Evolutionary conservation across 1,140 invertebrate genomes (phyloP).

Genomic region (Penaeus vannamei): DNA sequence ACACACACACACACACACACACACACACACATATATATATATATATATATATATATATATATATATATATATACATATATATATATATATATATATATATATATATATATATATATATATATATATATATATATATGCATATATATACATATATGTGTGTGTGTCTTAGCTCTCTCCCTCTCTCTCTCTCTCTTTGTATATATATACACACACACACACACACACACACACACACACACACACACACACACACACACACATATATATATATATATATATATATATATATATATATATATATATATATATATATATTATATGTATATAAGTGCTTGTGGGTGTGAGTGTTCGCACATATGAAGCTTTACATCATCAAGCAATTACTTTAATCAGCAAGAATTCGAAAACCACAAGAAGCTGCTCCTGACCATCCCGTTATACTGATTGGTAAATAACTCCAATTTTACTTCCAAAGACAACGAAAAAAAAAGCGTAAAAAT

Average conservation of each 20-base stretch:
- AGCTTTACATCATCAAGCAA: too few relatives aligned
- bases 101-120: slow-evolving; percentile 44
- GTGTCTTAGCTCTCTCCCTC: background rate
- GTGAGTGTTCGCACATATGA: too few relatives aligned
- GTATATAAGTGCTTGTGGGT: too few relatives aligned
- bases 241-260: slow-evolving; percentile 33
- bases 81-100: slow-evolving; percentile 6
- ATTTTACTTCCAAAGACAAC: too few relatives aligned
- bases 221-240: slow-evolving; percentile 23
- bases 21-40: slow-evolving; percentile 13
- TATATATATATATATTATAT: too few relatives aligned
- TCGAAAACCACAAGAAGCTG: too few relatives aligned
- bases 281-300: slow-evolving; percentile 42
- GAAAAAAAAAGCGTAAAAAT: too few relatives aligned
- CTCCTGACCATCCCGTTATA: too few relatives aligned
- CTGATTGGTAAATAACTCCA: too few relatives aligned
- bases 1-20: background rate
- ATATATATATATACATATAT: slow-evolving; percentile 15
- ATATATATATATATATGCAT: slow-evolving; percentile 35
- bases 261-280: slow-evolving; percentile 45
- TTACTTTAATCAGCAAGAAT: too few relatives aligned
- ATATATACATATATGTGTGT: slow-evolving; percentile 36
- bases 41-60: slow-evolving; percentile 23
- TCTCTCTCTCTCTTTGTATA: slow-evolving; percentile 25
- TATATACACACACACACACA: slow-evolving; percentile 32